A percentile compares a stretch with the other conserved stretches of the same genome.
phyloP scores from a whole-genome alignment of 2,797 vertebrate genomes.

The Buphagus erythrorhynchus region DNA sequence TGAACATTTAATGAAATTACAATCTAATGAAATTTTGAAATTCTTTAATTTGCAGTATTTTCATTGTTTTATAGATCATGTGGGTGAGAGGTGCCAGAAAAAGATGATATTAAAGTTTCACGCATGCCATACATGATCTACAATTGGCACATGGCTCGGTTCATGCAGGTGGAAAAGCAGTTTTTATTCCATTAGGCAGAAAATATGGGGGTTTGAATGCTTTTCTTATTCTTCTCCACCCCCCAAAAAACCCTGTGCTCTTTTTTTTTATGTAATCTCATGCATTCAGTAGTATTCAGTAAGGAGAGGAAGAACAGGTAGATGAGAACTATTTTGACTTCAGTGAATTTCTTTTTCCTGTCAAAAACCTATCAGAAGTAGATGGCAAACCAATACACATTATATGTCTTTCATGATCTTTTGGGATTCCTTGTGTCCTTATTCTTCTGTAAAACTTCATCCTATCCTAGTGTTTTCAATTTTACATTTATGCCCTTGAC shows the following conservation, averaged over 20 bases:
- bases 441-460: not conserved
- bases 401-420: not conserved
- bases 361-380: not conserved
- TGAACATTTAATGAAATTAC: not conserved
- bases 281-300: no score
- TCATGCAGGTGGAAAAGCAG: not conserved
- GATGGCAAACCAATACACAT: not conserved
- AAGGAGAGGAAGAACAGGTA: not conserved
- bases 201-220: not conserved
- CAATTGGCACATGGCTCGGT: not conserved
- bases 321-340: not conserved
- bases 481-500: not conserved
- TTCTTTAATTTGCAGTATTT: not conserved
- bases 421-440: not conserved
- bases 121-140: not conserved
- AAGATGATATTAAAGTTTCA: not conserved
- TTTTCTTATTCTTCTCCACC: not conserved
- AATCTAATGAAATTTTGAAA: not conserved
- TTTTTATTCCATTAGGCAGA: not conserved
- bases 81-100: not conserved
- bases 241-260: accelerated
- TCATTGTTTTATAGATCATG: not conserved
- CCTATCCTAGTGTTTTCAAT: not conserved
- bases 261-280: not conserved
- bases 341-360: not conserved